Evolutionary conservation across 2,888 invertebrate species (phyloP), one percentile per base, ranked within the genome.

Genomic region (Tenthredo notha): DNA sequence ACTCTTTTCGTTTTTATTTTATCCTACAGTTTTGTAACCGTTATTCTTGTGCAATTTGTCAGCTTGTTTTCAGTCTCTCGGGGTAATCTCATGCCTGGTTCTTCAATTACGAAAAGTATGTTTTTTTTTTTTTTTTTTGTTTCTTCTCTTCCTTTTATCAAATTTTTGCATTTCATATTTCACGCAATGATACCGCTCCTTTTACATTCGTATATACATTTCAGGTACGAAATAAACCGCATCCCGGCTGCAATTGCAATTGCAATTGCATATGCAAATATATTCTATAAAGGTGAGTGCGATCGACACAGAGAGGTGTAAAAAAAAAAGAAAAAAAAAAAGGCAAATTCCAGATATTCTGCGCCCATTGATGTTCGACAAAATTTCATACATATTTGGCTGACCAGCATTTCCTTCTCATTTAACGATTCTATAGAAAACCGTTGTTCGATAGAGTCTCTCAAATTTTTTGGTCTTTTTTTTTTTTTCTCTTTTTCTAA

Each of bases 1-100:
- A 82, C 67, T 84, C 54, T 83, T 83, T 47, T 50, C 29, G 21
- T 4, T 58, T 58, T 67, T 78, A 77, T 43, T 61, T 78, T n/a
- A 12, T 40, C 47, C 25, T 37, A 25, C 47, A 29, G 25, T 21
- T 37, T 21, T 29, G 12, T 25, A 3, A 29, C 43, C 47, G 29
- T 47, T 29, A 29, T 77, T 47, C 43, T 0, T 47, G 37, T 67
- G 47, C 50, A 67, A 78, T 67, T 78, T 77, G 78, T 84, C 67
- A 78, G 25, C 33, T 61, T 80, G 61, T 80, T 61, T 40, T 40
- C 21, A 40, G 58, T 18, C 21, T 61, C 61, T 61, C 37, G 37
- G 33, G 12, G 40, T 61, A 61, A 61, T 80, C 50, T 61, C 50
- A 29, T 54, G 18, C 54, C 77, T 7, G 15, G 29, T 40, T 40